These are phyloP conservation scores for Horisme vitalbata DNA, from an alignment of 2,888 invertebrate genomes.

Conservation along the genomic window DNA sequence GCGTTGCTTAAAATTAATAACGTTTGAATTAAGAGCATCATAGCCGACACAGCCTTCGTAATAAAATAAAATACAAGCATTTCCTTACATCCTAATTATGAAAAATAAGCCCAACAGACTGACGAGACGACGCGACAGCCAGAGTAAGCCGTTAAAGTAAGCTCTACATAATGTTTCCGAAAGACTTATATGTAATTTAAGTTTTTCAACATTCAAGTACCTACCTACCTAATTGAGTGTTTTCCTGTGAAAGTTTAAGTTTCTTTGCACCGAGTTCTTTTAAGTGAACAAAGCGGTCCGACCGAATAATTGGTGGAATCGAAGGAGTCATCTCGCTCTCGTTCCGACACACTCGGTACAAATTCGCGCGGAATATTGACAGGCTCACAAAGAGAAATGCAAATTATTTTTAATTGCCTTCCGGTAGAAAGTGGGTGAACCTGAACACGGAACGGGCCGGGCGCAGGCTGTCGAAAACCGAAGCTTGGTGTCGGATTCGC, in stretches of 20 bases:
- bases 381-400: slow-evolving; percentile 72
- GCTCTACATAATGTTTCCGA: too few species aligned
- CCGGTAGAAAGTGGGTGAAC: slow-evolving; percentile 80
- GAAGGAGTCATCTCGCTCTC: slow-evolving; percentile 36
- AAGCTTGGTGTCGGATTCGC: slow-evolving; percentile 41
- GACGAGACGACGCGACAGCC: too few species aligned
- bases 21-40: too few species aligned
- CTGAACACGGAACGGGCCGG: slow-evolving; percentile 64
- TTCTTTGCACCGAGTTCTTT: slow-evolving; percentile 16
- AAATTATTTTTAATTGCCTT: slow-evolving; percentile 79
- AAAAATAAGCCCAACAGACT: too few species aligned
- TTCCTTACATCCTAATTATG: too few species aligned
- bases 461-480: slow-evolving; percentile 63
- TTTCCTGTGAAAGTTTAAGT: slow-evolving; percentile 19
- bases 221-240: not conserved
- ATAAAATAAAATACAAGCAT: too few species aligned
- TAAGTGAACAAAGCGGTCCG: slow-evolving; percentile 27
- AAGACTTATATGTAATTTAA: too few species aligned
- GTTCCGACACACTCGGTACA: slow-evolving; percentile 38
- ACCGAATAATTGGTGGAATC: slow-evolving; percentile 35
- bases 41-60: too few species aligned
- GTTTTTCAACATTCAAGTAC: too few species aligned
- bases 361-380: slow-evolving; percentile 56
- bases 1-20: too few species aligned
- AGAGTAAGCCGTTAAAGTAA: too few species aligned